Conservation (phyloP, 1,140 invertebrate genomes). For the Branchinecta lindahli region DNA sequence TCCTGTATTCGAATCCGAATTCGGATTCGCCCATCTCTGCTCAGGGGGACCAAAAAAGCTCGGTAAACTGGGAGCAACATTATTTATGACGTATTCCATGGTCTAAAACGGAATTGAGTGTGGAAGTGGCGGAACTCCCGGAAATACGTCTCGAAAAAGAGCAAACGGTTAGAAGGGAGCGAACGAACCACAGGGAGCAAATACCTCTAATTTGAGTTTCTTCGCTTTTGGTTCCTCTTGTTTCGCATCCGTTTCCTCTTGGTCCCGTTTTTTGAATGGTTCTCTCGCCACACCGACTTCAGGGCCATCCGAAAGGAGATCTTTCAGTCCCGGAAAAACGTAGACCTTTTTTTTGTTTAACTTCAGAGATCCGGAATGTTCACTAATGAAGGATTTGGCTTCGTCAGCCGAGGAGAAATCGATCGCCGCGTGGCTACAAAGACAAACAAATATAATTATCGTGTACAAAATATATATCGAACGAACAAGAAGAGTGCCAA, state of each 20-base stretch:
- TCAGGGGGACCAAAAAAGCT: no score
- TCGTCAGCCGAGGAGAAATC: neutral
- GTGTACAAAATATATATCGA: no score
- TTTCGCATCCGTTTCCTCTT: neutral
- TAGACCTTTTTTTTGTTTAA: conserved; percentile 1
- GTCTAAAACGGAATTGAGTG: no score
- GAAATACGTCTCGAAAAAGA: neutral
- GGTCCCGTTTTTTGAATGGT: conserved; percentile 3
- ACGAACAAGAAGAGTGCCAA: no score
- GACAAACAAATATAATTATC: neutral
- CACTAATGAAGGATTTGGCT: neutral
- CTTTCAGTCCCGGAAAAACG: neutral
- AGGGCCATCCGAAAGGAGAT: neutral
- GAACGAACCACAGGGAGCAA: neutral
- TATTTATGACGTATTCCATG: no score
- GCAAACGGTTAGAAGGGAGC: neutral
- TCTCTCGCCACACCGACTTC: neutral
- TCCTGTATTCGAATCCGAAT: no score
- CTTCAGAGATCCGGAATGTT: neutral
- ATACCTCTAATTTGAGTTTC: neutral
- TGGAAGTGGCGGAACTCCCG: neutral
- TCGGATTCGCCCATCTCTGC: no score
- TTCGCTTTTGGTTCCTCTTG: neutral
- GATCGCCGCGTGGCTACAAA: neutral
- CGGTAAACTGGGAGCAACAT: no score